These are phyloP conservation scores for Takifugu flavidus DNA, from an alignment of 2,113 vertebrate species.

Conservation along the genomic window DNA sequence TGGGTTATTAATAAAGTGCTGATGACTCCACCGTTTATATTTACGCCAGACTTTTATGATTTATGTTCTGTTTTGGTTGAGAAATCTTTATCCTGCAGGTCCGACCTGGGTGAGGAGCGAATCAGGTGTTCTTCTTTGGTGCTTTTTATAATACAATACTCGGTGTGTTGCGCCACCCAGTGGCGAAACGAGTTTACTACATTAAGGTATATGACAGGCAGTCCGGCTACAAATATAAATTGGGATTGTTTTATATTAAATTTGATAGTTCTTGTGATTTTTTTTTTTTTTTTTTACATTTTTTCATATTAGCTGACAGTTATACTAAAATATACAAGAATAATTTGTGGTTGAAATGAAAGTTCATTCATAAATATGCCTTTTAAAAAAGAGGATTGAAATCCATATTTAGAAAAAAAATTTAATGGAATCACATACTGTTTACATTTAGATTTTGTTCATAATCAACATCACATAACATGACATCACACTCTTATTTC, in stretches of 20 bases:
- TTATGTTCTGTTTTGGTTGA: constrained; percentile 30
- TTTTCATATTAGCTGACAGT: too few species aligned
- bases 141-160: neutral
- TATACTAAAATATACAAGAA: too few species aligned
- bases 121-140: constrained; percentile 1
- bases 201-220: neutral
- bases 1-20: too few species aligned
- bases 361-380: too few species aligned
- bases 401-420: neutral
- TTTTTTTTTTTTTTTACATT: too few species aligned
- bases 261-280: too few species aligned
- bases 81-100: constrained; percentile 11
- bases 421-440: constrained; percentile 26
- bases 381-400: too few species aligned
- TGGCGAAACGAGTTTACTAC: constrained; percentile 18
- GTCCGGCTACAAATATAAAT: neutral
- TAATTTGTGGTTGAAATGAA: too few species aligned
- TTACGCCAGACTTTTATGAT: constrained; percentile 26
- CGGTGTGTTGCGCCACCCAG: constrained; percentile 37
- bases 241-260: neutral
- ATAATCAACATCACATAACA: constrained; percentile 8
- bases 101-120: neutral
- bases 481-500: constrained; percentile 5
- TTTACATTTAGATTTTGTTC: constrained; percentile 34
- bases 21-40: neutral